phyloP scores from a whole-genome alignment of 2,797 vertebrate species.

The Melanogrammus aeglefinus region DNA sequence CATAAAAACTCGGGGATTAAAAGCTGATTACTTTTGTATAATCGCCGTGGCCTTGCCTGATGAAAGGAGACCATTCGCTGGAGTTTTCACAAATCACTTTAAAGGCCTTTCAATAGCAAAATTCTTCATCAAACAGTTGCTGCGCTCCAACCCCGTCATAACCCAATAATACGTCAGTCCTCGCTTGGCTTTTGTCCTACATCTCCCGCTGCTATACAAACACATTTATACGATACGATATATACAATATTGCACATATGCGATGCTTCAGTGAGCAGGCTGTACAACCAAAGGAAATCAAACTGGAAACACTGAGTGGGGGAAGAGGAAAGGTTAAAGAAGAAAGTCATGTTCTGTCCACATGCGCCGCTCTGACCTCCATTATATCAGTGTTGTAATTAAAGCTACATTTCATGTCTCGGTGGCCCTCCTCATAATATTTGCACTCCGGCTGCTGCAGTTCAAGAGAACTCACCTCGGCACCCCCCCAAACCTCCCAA shows the following conservation, averaged over 20 bases:
- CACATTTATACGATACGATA: slow-evolving; percentile 42
- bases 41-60: background rate
- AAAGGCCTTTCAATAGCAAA: slow-evolving; percentile 21
- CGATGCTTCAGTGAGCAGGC: slow-evolving; percentile 55
- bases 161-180: slow-evolving; percentile 8
- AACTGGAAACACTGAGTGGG: slow-evolving; percentile 52
- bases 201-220: slow-evolving; percentile 55
- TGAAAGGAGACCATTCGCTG: slow-evolving; percentile 14
- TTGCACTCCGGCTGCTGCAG: slow-evolving; percentile 66
- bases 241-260: slow-evolving; percentile 51
- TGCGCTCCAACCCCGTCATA: slow-evolving; percentile 24
- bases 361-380: slow-evolving; percentile 57
- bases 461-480: slow-evolving; percentile 61
- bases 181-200: slow-evolving; percentile 16
- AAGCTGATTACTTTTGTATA: background rate
- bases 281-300: slow-evolving; percentile 51
- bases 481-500: no score
- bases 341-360: slow-evolving; percentile 56
- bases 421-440: slow-evolving; percentile 72
- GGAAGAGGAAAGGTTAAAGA: slow-evolving; percentile 39
- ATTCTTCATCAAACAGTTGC: slow-evolving; percentile 37
- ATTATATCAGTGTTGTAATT: slow-evolving; percentile 73
- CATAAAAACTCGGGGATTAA: background rate
- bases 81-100: slow-evolving; percentile 26
- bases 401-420: slow-evolving; percentile 77